Percentiles rank a stretch among this genome's conserved stretches.
These are phyloP conservation scores for Aphelenchoides bicaudatus DNA, from an alignment of 2,888 invertebrate species.

Conservation along the genomic window DNA sequence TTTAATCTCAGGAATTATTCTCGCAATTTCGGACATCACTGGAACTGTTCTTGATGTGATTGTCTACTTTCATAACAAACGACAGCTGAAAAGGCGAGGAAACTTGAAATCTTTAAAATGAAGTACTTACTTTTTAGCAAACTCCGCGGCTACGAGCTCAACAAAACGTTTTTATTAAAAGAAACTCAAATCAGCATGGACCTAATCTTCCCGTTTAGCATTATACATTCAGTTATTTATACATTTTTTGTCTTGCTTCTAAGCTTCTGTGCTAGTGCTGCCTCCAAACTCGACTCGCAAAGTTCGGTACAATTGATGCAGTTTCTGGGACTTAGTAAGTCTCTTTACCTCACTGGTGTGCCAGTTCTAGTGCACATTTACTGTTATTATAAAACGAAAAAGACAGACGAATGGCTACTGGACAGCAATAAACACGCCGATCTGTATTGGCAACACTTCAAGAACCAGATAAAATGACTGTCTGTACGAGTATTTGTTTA, in stretches of 20 bases:
- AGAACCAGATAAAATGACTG: background rate
- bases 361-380: background rate
- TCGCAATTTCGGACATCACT: background rate
- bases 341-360: constrained; percentile 1
- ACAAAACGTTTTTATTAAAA: background rate
- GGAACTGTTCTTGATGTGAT: background rate
- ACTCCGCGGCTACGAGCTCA: constrained; percentile 4
- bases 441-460: background rate
- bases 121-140: constrained; percentile 1
- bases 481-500: background rate
- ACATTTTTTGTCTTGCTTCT: background rate
- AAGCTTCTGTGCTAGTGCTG: background rate
- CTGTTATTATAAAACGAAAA: background rate
- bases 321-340: no score
- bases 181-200: constrained; percentile 6
- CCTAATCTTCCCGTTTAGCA: constrained; percentile 1
- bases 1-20: background rate
- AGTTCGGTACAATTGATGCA: no score
- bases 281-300: no score
- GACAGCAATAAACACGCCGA: constrained; percentile 2
- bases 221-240: no score
- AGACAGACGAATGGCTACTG: constrained; percentile 4
- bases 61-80: background rate
- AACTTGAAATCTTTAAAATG: background rate
- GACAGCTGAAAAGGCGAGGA: background rate